Evolutionary conservation across 2,113 vertebrate species (phyloP).

Genomic region (Sebastes fasciatus): DNA sequence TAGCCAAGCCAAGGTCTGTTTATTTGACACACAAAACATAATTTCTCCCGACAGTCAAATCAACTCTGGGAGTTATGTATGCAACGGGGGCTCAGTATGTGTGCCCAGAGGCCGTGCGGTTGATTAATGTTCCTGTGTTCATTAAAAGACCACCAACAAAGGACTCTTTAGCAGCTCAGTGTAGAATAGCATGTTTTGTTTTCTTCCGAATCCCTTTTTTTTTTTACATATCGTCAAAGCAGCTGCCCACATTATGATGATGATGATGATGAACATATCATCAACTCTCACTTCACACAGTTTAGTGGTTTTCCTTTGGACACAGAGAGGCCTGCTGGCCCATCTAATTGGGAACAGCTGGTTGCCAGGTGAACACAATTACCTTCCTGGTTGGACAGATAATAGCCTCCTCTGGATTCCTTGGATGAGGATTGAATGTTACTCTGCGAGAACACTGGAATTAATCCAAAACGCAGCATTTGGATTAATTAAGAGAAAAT

Average conservation of each 20-base stretch:
- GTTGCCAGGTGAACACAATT: constrained; percentile 58
- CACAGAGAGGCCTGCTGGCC: constrained; percentile 22
- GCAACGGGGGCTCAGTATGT: not conserved
- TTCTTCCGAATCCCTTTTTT: not conserved
- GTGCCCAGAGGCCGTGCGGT: not conserved
- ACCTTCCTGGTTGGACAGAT: constrained; percentile 44
- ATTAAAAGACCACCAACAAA: constrained; percentile 42
- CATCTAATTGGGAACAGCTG: constrained; percentile 48
- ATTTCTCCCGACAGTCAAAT: constrained; percentile 13
- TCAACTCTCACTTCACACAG: constrained; percentile 29
- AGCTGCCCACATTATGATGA: constrained; percentile 19
- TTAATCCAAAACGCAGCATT: constrained; percentile 36
- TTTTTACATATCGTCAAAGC: constrained; percentile 27
- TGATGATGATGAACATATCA: constrained; percentile 3
- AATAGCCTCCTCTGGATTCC: constrained; percentile 27
- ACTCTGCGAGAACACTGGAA: constrained; percentile 5
- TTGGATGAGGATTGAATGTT: constrained; percentile 17
- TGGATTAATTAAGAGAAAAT: constrained; percentile 37
- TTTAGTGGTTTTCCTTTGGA: constrained; percentile 38
- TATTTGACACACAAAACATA: constrained; percentile 41
- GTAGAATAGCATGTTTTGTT: constrained; percentile 5
- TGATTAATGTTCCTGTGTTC: constrained; percentile 23
- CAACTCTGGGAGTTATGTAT: not conserved
- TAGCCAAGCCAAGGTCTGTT: constrained; percentile 20
- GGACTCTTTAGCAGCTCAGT: constrained; percentile 32